Evolutionary conservation across 37 sponge, comb jelly and placozoan species (phyloP).

Genomic region (Ianthella basta): DNA sequence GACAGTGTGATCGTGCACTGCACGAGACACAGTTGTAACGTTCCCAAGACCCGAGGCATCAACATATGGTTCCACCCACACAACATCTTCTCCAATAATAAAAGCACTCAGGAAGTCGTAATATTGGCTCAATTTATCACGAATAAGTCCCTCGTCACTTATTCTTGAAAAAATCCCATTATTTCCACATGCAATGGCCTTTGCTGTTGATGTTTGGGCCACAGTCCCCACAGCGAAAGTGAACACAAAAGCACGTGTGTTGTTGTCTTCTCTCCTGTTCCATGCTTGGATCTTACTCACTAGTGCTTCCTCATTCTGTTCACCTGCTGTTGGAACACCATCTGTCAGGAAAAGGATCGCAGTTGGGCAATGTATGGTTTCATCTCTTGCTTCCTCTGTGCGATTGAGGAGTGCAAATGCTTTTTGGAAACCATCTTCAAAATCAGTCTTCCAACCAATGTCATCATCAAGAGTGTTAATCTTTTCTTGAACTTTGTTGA

Average conservation of each 20-base stretch:
- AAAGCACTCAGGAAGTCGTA: slow-evolving; percentile 29
- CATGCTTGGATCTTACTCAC: neutral
- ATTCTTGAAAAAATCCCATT: neutral
- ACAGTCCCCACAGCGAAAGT: slow-evolving; percentile 2
- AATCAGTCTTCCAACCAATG: neutral
- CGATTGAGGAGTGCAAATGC: neutral
- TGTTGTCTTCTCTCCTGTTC: neutral
- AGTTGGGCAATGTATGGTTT: neutral
- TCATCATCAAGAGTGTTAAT: neutral
- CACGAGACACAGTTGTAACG: slow-evolving; percentile 22
- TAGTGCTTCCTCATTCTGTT: neutral
- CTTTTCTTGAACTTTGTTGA: neutral
- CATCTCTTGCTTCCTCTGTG: neutral
- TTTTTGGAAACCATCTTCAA: slow-evolving; percentile 5
- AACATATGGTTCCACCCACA: slow-evolving; percentile 39
- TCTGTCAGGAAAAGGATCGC: slow-evolving; percentile 27
- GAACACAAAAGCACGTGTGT: neutral
- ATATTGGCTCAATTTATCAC: slow-evolving; percentile 19
- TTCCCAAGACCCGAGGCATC: slow-evolving; percentile 40
- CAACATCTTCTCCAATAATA: neutral
- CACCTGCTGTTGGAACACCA: neutral
- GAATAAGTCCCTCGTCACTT: neutral
- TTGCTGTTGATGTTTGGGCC: neutral
- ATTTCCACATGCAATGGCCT: slow-evolving; percentile 20
- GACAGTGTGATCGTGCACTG: neutral